Base-by-base conservation (phyloP, 2,113 vertebrate genomes). In the Barnardius zonarius region DNA sequence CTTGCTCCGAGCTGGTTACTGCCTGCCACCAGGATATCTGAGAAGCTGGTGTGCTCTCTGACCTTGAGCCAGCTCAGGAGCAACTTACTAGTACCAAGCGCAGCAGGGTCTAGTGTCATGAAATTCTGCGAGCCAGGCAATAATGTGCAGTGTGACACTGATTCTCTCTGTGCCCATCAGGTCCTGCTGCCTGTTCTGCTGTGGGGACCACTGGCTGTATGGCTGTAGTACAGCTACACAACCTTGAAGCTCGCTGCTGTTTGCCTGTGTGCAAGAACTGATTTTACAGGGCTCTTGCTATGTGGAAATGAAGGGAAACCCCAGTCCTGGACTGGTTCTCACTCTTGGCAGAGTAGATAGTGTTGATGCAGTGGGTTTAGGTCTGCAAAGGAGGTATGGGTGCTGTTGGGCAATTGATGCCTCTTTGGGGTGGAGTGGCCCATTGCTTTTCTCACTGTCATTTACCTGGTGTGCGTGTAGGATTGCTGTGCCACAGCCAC, bases 321-420 rank as follows among this genome's bases (percentile, higher is more conserved):
- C 52, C 23, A 14, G 14, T 5, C 37, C 25, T 2, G 1, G 39
- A 10, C 17, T 0, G 0, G 13, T 83, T 70, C 30, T 44, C 0
- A 0, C 35, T 61, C 46, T 57, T 1, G 1, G 14, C 33, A n/a
- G 30, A 76, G 48, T 41, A 33, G 31, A 39, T 5, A 5, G 23
- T 10, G 27, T 35, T 0, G 2, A 10, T 17, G n/a, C 30, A 24
- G 30, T 3, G 44, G 31, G 13, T 13, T 70, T 41, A 18, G 13
- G 14, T 62, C 70, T 68, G 59, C 24, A 1, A 28, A 17, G 61
- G 17, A 17, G 17, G 7, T 5, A 13, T 27, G 28, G 27, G 52
- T 67, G 51, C 46, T 54, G n/a, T 44, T 51, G 57, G 41, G 46
- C 49, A 51, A 20, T n/a, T 4, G 3, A 8, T 23, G 30, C 18